These are phyloP conservation scores for Seriola rivoliana DNA, from an alignment of 2,113 vertebrate genomes.

Conservation along the genomic window DNA sequence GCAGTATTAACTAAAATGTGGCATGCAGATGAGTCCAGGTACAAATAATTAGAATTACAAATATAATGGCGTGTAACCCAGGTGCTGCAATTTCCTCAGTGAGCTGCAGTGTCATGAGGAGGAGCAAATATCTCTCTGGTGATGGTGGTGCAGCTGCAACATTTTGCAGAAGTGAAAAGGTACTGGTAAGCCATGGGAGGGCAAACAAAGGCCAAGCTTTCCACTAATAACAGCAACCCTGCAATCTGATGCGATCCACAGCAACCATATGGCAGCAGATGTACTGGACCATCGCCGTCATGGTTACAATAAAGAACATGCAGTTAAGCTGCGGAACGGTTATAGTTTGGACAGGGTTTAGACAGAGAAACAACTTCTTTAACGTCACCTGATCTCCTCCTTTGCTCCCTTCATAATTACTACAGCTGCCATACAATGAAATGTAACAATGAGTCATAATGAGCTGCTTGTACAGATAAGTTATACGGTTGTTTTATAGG, in stretches of 20 bases:
- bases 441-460: too few species aligned
- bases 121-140: background rate
- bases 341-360: too few species aligned
- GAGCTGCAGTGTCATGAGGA: slow-evolving; percentile 35
- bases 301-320: too few species aligned
- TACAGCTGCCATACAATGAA: too few species aligned
- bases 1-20: background rate
- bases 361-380: background rate
- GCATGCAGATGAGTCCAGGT: slow-evolving; percentile 46
- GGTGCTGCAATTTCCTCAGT: slow-evolving; percentile 44
- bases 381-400: too few species aligned
- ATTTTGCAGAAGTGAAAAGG: background rate
- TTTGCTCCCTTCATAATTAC: too few species aligned
- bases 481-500: too few species aligned
- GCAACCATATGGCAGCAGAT: too few species aligned
- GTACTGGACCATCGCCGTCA: too few species aligned
- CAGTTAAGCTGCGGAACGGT: too few species aligned
- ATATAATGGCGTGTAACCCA: slow-evolving; percentile 36
- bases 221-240: background rate
- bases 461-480: too few species aligned
- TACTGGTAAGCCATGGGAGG: background rate
- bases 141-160: background rate
- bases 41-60: slow-evolving; percentile 50
- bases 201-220: background rate
- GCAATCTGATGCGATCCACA: too few species aligned